Conservation (phyloP, 2,797 vertebrate species). For the Leptodactylus fallax region DNA sequence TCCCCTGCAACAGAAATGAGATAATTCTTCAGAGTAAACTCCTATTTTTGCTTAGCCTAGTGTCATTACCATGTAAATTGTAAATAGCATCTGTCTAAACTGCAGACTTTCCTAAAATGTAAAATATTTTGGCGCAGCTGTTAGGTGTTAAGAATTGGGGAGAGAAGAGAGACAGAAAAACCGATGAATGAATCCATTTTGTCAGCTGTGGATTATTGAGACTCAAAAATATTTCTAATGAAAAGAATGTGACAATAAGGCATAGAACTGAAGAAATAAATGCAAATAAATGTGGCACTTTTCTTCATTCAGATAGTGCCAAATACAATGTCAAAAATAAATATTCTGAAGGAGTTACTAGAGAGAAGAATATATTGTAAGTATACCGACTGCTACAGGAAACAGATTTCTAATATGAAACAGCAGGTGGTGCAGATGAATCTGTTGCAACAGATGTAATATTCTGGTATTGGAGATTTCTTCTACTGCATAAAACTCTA, state of each 20-base stretch:
- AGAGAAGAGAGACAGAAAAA: background rate
- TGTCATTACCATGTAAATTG: conserved; percentile 64
- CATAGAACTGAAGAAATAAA: conserved; percentile 15
- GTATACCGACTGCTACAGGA: background rate
- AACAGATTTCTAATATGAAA: conserved; percentile 19
- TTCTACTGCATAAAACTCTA: background rate
- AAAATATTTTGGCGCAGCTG: conserved; percentile 61
- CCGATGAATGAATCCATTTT: conserved; percentile 26
- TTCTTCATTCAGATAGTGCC: background rate
- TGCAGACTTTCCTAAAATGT: conserved; percentile 60
- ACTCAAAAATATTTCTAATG: conserved; percentile 31
- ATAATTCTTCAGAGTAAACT: conserved; percentile 64
- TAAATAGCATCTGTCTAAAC: conserved; percentile 64
- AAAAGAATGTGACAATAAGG: conserved; percentile 14
- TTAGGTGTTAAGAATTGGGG: conserved; percentile 44
- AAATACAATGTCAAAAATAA: background rate
- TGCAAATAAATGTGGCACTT: conserved; percentile 12
- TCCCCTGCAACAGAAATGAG: conserved; percentile 60
- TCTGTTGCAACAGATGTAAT: background rate
- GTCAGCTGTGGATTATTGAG: conserved; percentile 32
- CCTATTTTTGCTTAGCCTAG: conserved; percentile 63
- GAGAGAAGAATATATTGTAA: background rate
- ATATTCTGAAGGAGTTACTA: background rate
- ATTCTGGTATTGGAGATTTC: background rate
- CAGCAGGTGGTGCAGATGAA: background rate